A percentile compares a stretch with the other conserved stretches of the same genome.
These are phyloP conservation scores for Esox niger DNA, from an alignment of 2,113 vertebrate genomes.

Conservation along the genomic window DNA sequence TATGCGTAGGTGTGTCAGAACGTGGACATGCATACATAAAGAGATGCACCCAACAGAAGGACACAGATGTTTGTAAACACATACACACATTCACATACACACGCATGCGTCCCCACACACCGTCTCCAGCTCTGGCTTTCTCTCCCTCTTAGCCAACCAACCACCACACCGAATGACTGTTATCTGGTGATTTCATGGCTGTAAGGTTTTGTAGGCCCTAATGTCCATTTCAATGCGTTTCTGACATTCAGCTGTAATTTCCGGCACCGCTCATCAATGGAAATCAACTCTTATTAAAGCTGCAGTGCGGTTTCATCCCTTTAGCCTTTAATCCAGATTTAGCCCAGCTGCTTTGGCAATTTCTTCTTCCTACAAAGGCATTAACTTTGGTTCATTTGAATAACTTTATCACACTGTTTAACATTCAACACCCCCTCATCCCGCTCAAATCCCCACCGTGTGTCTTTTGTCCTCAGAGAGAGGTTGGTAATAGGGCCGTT, in stretches of 20 bases:
- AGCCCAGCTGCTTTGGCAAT: neutral
- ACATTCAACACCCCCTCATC: neutral
- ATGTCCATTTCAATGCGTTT: neutral
- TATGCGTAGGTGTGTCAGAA: neutral
- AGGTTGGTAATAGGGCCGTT: neutral
- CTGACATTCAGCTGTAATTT: neutral
- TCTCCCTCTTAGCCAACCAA: no score
- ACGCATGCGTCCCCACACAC: neutral
- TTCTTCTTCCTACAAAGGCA: neutral
- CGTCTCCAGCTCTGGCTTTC: no score
- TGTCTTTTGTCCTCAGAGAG: constrained; percentile 1
- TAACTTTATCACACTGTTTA: constrained; percentile 8
- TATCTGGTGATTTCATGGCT: constrained; percentile 10
- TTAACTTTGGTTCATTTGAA: constrained; percentile 4
- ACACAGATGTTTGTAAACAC: neutral
- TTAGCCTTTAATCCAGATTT: constrained; percentile 4
- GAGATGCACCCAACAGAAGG: neutral
- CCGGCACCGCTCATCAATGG: neutral
- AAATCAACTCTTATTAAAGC: constrained; percentile 6
- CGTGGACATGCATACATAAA: neutral
- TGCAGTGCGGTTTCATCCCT: neutral
- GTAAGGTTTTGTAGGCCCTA: neutral
- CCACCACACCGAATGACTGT: neutral
- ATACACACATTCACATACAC: neutral
- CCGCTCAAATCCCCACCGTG: neutral